These are phyloP conservation scores for Paedocypris micromegethes DNA, from an alignment of 2,797 vertebrate genomes.

Conservation along the genomic window DNA sequence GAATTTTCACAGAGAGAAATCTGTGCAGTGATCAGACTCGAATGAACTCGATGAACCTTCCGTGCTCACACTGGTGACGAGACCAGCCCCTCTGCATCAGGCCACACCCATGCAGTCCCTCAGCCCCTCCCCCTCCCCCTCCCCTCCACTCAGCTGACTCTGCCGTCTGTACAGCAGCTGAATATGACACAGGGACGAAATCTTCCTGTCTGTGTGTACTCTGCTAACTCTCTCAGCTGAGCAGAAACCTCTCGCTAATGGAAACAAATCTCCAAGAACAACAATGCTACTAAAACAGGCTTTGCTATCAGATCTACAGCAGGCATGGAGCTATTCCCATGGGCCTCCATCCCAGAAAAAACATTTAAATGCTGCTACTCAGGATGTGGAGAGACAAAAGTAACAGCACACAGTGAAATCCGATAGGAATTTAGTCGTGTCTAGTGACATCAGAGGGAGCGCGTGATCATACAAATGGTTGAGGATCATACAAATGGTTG, in stretches of 20 bases:
- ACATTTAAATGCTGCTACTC: conserved; percentile 5
- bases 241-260: conserved; percentile 16
- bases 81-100: conserved; percentile 1
- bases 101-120: not conserved
- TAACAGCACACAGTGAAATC: not conserved
- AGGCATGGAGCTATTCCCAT: conserved; percentile 2
- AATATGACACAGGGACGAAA: conserved; percentile 31
- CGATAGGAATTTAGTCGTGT: not conserved
- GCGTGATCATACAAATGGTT: not conserved
- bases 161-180: conserved; percentile 38
- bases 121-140: conserved; percentile 9
- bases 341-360: conserved; percentile 21
- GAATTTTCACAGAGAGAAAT: conserved; percentile 25
- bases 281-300: conserved; percentile 23
- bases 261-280: conserved; percentile 25
- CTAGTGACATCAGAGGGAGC: conserved; percentile 8
- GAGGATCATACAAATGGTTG: not conserved
- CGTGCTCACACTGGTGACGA: conserved; percentile 3
- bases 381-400: conserved; percentile 1
- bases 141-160: conserved; percentile 45
- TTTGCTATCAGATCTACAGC: conserved; percentile 29
- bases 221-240: conserved; percentile 42
- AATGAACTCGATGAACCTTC: conserved; percentile 35
- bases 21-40: conserved; percentile 34
- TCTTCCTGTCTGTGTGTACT: conserved; percentile 48